Evolutionary conservation across 1,140 invertebrate genomes (phyloP).

Genomic region (Coboldia fuscipes): DNA sequence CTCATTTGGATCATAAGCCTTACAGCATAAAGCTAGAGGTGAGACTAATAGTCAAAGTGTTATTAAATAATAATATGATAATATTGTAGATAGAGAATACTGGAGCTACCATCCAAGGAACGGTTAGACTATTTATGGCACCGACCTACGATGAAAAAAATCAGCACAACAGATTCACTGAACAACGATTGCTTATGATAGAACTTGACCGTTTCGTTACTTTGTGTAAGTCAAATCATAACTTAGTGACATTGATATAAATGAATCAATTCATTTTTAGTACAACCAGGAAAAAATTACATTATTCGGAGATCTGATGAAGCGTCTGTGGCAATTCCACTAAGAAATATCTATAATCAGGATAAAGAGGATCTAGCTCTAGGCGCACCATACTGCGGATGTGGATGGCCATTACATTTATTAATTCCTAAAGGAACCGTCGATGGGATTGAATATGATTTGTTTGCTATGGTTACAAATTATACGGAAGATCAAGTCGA

Average conservation of each 20-base stretch:
- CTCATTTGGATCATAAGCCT: conserved; percentile 21
- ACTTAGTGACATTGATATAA: background rate
- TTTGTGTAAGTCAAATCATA: conserved; percentile 12
- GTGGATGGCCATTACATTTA: no score
- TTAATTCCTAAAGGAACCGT: conserved; percentile 13
- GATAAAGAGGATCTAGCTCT: no score
- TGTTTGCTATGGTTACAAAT: conserved; percentile 18
- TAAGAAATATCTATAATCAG: no score
- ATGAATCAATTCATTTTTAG: conserved; percentile 10
- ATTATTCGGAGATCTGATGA: conserved; percentile 22
- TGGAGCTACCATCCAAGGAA: conserved; percentile 6
- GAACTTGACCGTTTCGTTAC: conserved; percentile 23
- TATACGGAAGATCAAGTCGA: conserved; percentile 14
- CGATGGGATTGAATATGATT: conserved; percentile 9
- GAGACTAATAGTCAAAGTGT: background rate
- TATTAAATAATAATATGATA: background rate
- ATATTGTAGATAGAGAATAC: background rate
- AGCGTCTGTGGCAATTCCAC: no score
- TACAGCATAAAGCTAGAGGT: conserved; percentile 14
- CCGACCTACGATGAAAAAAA: conserved; percentile 22
- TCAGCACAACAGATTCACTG: conserved; percentile 13
- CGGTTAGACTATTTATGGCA: conserved; percentile 23
- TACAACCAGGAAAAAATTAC: conserved; percentile 21
- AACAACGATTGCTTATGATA: conserved; percentile 20
- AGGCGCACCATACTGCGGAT: no score